phyloP scores from a whole-genome alignment of 2,888 invertebrate species.

The Tanytarsus gracilentus region DNA sequence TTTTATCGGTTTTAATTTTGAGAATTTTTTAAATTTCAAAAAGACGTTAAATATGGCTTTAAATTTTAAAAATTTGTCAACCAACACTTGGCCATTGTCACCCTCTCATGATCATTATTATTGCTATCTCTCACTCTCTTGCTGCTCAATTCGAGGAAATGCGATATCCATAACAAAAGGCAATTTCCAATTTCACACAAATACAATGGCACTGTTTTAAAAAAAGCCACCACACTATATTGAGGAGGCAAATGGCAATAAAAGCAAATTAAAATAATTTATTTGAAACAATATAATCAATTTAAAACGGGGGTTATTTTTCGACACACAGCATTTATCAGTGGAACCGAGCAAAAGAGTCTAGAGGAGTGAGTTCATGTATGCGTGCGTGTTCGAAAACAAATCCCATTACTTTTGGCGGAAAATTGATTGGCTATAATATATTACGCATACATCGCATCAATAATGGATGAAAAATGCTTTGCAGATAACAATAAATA shows the following conservation, averaged over 20 bases:
- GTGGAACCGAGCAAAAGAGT: too few species aligned
- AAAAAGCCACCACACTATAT: too few species aligned
- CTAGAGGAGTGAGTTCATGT: not conserved
- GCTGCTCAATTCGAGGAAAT: too few species aligned
- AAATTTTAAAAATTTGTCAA: too few species aligned
- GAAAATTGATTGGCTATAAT: conserved; percentile 27
- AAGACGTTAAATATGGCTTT: too few species aligned
- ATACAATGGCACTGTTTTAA: conserved; percentile 18
- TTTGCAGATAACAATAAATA: conserved; percentile 10
- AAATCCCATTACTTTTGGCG: conserved; percentile 27
- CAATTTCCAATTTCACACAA: conserved; percentile 22
- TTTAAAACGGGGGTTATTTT: conserved; percentile 20
- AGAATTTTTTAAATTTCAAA: too few species aligned
- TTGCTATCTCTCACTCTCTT: too few species aligned
- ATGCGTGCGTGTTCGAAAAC: conserved; percentile 12
- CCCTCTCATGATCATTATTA: too few species aligned
- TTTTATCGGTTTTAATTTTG: too few species aligned
- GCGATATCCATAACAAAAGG: conserved; percentile 15
- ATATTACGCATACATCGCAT: conserved; percentile 15
- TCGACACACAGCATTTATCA: conserved; percentile 17
- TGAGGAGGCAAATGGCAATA: too few species aligned
- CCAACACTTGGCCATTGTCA: too few species aligned
- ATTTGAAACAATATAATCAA: conserved; percentile 26
- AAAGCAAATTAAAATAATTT: conserved; percentile 28
- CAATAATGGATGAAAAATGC: conserved; percentile 10